Evolutionary conservation across 2,113 vertebrate species (phyloP).

Genomic region (Cynoglossus semilaevis): DNA sequence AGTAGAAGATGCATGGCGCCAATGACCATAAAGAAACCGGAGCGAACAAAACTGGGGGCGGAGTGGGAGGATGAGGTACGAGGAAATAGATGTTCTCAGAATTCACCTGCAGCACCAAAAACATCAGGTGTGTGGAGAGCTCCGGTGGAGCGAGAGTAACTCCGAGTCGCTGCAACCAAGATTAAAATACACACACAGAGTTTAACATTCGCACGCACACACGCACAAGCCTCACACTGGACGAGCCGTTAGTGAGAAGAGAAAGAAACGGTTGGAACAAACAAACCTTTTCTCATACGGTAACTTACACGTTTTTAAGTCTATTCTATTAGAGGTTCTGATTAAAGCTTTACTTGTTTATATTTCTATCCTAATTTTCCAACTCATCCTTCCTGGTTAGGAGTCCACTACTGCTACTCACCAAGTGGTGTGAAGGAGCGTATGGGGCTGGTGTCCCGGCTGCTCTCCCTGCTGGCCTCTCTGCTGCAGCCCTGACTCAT

Average conservation of each 20-base stretch:
- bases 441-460: conserved; percentile 95
- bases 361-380: conserved; percentile 4
- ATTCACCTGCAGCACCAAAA: conserved; percentile 97
- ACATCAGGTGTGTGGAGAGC: conserved; percentile 92
- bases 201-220: conserved; percentile 41
- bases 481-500: conserved; percentile 99
- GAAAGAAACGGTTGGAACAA: conserved; percentile 35
- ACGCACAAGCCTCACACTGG: conserved; percentile 13
- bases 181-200: conserved; percentile 68
- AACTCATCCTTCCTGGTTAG: conserved; percentile 11
- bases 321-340: neutral
- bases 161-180: conserved; percentile 94
- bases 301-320: conserved; percentile 1
- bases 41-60: conserved; percentile 26
- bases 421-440: conserved; percentile 95
- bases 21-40: conserved; percentile 19
- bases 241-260: conserved; percentile 13
- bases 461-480: conserved; percentile 97
- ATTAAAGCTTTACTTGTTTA: neutral
- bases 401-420: conserved; percentile 76
- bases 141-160: conserved; percentile 98
- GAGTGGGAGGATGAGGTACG: conserved; percentile 50
- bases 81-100: conserved; percentile 82
- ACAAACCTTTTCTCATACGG: conserved; percentile 17
- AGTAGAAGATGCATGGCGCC: conserved; percentile 24